Evolutionary conservation across 2,113 vertebrate genomes (phyloP), one percentile per base, ranked within the genome.

Genomic region (Caranx melampygus): DNA sequence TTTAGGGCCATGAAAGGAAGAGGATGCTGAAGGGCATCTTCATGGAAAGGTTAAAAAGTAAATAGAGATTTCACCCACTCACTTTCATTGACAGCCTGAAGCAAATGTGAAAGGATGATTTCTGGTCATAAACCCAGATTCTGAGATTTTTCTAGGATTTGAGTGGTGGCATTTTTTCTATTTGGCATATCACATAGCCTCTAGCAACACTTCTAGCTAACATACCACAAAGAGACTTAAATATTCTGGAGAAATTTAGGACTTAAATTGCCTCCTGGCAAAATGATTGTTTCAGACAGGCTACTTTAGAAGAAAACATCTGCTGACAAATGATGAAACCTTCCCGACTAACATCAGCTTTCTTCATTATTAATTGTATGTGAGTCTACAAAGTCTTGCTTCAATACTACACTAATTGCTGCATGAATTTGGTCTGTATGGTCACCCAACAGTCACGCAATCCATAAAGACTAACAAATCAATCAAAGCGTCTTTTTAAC

Each of bases 141-240:
- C 89, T 81, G 65, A 72, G 59, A 88, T 77, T 66, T 78, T 87
- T 89, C 60, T n/a, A 66, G 64, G 73, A 83, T 89, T 79, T 84
- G 52, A 79, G 69, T 83, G 63, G 73, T 52, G 75, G 58, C 55
- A 71, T 77, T 81, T 79, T 5, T 47, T 44, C 47, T 47, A 40
- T 61, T 83, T 79, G 80, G 82, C 73, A 79, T 61, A 70, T 64
- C 75, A 65, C 78, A 52, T 74, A 58, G 72, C 72, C 45, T 79
- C 42, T 34, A 33, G 78, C 78, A 83, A 55, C 66, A 67, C 65
- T 31, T 64, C 66, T 60, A 85, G 73, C 60, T 49, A 87, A 78
- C 57, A 74, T 82, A 82, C 65, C 78, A 79, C 63, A 76, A 42
- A 74, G 49, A 82, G 61, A 75, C 18, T 31, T 10, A 16, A 4